phyloP scores from a whole-genome alignment of 2,797 vertebrate genomes.

The Neoniphon sammara region DNA sequence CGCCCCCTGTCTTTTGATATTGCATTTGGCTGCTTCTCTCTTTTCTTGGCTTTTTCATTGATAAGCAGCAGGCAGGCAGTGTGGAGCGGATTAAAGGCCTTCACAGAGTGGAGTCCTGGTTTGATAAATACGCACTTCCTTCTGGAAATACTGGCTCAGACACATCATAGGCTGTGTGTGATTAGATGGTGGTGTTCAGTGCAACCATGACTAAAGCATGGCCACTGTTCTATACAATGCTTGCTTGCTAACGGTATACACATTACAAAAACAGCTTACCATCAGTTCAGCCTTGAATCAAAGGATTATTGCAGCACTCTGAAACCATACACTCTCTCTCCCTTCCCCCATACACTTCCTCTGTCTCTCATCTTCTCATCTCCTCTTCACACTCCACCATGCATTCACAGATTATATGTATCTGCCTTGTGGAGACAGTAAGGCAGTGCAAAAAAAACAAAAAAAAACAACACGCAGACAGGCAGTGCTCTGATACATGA shows the following conservation, averaged over 20 bases:
- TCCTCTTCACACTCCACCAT: conserved; percentile 26
- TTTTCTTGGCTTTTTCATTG: conserved; percentile 72
- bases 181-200: conserved; percentile 65
- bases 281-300: conserved; percentile 58
- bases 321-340: conserved; percentile 17
- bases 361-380: not conserved
- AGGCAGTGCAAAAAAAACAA: conserved; percentile 28
- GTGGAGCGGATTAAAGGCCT: conserved; percentile 76
- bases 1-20: conserved; percentile 70
- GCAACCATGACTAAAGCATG: conserved; percentile 48
- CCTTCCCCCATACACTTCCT: conserved; percentile 25
- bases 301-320: conserved; percentile 56
- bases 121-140: conserved; percentile 72
- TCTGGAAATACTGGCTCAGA: conserved; percentile 71
- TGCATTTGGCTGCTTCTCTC: conserved; percentile 63
- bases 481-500: conserved; percentile 50
- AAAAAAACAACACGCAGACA: conserved; percentile 37
- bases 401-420: conserved; percentile 30
- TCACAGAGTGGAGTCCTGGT: conserved; percentile 58
- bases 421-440: conserved; percentile 23
- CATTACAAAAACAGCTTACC: conserved; percentile 32
- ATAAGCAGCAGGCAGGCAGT: conserved; percentile 75
- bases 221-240: conserved; percentile 40
- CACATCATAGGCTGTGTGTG: conserved; percentile 60
- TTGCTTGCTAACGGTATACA: conserved; percentile 30